Evolutionary conservation across 2,113 vertebrate species (phyloP).

Genomic region (Alectura lathami): DNA sequence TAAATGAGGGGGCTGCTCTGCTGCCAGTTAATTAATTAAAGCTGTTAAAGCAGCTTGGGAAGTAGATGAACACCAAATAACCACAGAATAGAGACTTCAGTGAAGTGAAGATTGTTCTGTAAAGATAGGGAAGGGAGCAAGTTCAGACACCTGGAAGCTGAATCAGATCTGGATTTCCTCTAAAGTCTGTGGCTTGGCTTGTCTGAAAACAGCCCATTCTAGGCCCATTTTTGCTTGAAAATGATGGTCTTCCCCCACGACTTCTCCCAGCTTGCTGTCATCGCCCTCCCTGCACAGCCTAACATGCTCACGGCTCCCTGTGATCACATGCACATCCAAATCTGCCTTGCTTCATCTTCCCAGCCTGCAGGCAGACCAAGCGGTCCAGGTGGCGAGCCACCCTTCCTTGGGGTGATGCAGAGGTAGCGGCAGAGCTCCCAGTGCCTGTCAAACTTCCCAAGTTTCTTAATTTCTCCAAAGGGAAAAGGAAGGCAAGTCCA

Average conservation of each 20-base stretch:
- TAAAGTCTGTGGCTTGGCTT: not conserved
- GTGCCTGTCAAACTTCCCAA: not conserved
- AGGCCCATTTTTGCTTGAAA: not conserved
- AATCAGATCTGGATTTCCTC: constrained; percentile 10
- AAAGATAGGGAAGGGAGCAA: not conserved
- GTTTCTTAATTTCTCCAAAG: not conserved
- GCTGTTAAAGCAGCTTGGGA: not conserved
- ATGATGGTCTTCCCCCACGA: not conserved
- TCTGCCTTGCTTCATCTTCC: not conserved
- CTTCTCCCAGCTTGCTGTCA: not conserved
- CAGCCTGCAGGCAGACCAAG: not conserved
- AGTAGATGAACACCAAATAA: not conserved
- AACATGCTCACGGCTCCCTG: not conserved
- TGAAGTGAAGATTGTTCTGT: not conserved
- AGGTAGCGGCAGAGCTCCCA: not conserved
- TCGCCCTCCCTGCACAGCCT: not conserved
- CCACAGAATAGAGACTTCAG: not conserved
- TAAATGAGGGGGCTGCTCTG: not conserved
- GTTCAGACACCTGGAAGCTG: constrained; percentile 12
- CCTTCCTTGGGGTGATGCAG: not conserved
- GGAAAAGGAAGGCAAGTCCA: not conserved
- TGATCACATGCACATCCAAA: not conserved
- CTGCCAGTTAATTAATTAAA: not conserved
- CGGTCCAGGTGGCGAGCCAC: not conserved
- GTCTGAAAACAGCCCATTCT: not conserved